Evolutionary conservation across 2,888 invertebrate genomes (phyloP).

Genomic region (Melanophora roralis): DNA sequence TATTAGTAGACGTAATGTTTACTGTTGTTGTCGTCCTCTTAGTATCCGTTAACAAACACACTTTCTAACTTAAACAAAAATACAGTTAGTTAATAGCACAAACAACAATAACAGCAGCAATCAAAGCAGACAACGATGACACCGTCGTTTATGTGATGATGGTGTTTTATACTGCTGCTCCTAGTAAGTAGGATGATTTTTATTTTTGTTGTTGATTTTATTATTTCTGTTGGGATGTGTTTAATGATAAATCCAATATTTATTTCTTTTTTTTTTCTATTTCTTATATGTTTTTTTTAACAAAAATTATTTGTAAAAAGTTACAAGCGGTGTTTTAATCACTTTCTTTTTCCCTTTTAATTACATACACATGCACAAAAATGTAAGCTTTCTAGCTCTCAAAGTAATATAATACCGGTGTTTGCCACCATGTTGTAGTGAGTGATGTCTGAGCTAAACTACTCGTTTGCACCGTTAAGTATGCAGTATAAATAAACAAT

Average conservation of each 20-base stretch:
- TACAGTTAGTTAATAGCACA: not conserved
- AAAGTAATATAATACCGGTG: not conserved
- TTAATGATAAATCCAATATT: not conserved
- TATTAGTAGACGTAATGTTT: conserved; percentile 4
- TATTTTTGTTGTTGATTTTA: not conserved
- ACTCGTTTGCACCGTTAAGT: conserved; percentile 43
- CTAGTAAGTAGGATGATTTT: not conserved
- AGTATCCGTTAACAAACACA: conserved; percentile 31
- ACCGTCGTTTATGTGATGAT: conserved; percentile 47
- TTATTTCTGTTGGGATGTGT: not conserved
- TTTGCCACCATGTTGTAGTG: conserved; percentile 43
- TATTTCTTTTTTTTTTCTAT: not conserved
- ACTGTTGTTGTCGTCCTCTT: not conserved
- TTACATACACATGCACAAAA: not conserved
- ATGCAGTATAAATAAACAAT: conserved; percentile 14
- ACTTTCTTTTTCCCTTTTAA: conserved; percentile 41
- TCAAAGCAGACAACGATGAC: conserved; percentile 34
- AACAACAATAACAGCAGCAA: conserved; percentile 15
- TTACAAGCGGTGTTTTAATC: conserved; percentile 66
- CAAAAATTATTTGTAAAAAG: conserved; percentile 29
- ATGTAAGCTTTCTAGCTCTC: not conserved
- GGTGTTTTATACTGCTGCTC: conserved; percentile 30
- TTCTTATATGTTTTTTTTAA: conserved; percentile 23
- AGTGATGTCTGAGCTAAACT: conserved; percentile 44
- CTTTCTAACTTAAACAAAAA: not conserved